Conservation (phyloP, 2,888 invertebrate genomes). For the Pachydiplax longipennis region DNA sequence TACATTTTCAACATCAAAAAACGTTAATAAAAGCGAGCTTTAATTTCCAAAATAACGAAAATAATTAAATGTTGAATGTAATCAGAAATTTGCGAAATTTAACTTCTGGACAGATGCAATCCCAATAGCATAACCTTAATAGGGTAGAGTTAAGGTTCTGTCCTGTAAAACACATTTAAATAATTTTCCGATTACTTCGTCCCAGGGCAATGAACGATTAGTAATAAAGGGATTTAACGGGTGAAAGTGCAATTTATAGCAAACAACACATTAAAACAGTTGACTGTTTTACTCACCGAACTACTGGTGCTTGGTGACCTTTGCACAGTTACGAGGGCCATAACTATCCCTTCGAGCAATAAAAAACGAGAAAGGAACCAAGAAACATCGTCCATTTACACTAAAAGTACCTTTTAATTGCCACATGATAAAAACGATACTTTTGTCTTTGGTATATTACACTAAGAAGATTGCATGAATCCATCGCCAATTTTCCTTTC, state of each 20-base stretch:
- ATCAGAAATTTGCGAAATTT: neutral
- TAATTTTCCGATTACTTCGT: neutral
- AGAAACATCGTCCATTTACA: slow-evolving; percentile 41
- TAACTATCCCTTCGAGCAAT: slow-evolving; percentile 55
- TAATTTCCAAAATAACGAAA: neutral
- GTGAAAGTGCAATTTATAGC: neutral
- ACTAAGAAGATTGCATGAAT: slow-evolving; percentile 34
- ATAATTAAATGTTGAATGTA: neutral
- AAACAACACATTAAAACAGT: slow-evolving; percentile 24
- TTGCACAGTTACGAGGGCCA: slow-evolving; percentile 78
- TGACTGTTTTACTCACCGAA: slow-evolving; percentile 46
- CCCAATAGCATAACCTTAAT: neutral
- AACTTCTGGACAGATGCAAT: neutral
- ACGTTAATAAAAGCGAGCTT: no score
- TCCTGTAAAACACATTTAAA: neutral
- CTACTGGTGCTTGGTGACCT: slow-evolving; percentile 71
- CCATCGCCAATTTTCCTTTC: slow-evolving; percentile 40
- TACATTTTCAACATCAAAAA: no score
- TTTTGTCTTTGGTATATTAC: neutral
- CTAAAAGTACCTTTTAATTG: slow-evolving; percentile 7
- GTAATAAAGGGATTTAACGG: neutral
- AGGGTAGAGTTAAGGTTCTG: neutral
- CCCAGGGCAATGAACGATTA: neutral
- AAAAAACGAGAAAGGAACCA: slow-evolving; percentile 49
- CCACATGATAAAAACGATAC: slow-evolving; percentile 39